Base-by-base conservation (phyloP, 2,113 vertebrate genomes). In the Xyliphius kryptos region DNA sequence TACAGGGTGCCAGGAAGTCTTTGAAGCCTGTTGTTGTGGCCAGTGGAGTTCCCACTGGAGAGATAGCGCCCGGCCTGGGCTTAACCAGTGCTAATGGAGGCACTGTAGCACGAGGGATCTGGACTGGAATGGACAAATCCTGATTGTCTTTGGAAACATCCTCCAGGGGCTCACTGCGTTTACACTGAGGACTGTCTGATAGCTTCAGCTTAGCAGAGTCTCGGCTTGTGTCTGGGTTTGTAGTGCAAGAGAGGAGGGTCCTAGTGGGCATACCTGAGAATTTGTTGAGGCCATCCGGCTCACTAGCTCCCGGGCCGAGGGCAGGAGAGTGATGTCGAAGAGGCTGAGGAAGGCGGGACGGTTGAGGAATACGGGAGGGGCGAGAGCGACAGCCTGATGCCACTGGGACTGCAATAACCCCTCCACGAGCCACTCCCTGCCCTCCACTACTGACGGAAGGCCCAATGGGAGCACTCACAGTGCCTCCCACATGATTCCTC, bases 341-440 rank as follows among this genome's bases (percentile, higher is more conserved):
- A 72, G 96, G 94, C 80, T 97, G 96, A 58, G 95, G 96, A 76
- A 99, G 91, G 79, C 96, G 91, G 57, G 95, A 97, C 5, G 96
- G 95, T 76, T 97, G 90, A 61, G 94, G 93, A 50, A 89, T 89
- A 62, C 86, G 80, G 36, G 87, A 89, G 1, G 86, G 85, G 8
- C 86, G 82, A 9, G 68, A 74, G 16, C 86, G 84, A n/a, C n/a
- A n/a, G n/a, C n/a, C n/a, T n/a, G 80, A 41, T 22, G 73, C 66
- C 13, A 65, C 61, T 50, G 80, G 80, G 49, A 68, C 51, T 46
- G 22, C 71, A 47, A 68, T 90, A 68, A 66, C 60, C 32, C 55
- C 79, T 5, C 59, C 65, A 11, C 72, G 66, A 36, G 67, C 46
- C 12, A 75, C 72, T 32, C 83, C 82, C 48, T 82, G 74, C 76